These are phyloP conservation scores for Corythaeola cristata DNA, from an alignment of 2,113 vertebrate species.

Conservation along the genomic window DNA sequence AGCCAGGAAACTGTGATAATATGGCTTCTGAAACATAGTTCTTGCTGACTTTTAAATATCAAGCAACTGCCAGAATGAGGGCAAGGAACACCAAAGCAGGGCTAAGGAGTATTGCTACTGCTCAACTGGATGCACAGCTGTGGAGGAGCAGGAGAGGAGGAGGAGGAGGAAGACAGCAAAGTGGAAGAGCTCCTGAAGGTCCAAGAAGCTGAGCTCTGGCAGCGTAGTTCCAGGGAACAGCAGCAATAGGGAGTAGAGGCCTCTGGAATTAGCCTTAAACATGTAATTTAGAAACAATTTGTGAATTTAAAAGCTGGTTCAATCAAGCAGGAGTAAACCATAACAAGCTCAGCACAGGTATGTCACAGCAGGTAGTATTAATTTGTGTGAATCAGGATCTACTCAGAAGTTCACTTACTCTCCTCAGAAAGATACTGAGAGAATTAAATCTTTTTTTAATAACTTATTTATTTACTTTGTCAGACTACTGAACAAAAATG, in stretches of 20 bases:
- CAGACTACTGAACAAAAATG: not conserved
- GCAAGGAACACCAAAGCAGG: not conserved
- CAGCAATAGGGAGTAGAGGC: not conserved
- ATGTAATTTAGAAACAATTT: not conserved
- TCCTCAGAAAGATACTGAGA: not conserved
- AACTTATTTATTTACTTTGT: not conserved
- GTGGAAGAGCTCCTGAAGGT: not conserved
- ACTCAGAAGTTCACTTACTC: not conserved
- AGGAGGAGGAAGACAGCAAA: not conserved
- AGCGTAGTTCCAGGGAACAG: not conserved
- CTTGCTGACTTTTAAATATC: not conserved
- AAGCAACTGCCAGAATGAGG: not conserved
- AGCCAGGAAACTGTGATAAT: not conserved
- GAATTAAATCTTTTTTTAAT: not conserved
- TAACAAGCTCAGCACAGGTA: not conserved
- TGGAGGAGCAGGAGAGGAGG: not conserved
- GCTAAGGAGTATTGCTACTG: not conserved
- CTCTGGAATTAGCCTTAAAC: not conserved
- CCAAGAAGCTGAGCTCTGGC: not conserved
- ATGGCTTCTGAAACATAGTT: not conserved
- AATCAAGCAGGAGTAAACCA: not conserved
- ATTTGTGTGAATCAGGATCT: not conserved
- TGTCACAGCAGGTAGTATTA: not conserved
- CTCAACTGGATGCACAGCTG: not conserved
- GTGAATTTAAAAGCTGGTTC: not conserved